Base-by-base conservation (phyloP, 1,140 invertebrate species). In the Trachymyrmex cornetzi region DNA sequence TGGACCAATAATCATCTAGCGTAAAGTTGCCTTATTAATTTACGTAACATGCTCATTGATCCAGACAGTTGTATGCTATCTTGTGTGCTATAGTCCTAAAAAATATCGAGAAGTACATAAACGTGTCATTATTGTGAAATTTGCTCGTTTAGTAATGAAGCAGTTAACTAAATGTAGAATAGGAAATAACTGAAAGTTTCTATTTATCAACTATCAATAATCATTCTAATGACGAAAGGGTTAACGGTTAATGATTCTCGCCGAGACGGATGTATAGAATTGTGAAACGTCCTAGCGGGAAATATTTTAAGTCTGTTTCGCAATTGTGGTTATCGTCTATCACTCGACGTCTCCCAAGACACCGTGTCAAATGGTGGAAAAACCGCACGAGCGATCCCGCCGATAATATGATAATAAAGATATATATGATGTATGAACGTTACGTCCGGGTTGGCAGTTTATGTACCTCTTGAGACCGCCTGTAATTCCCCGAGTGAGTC, bases 361-460 rank as follows among this genome's bases (percentile, higher is more conserved):
- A 14, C 16, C 34, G 53, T 59, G 50, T 67, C 24, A 38, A 69
- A 59, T 27, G 11, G 19, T 5, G 53, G 69, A 59, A 48, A 82
- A 82, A 74, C 48, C 24, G 24, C 80, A 27, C 34, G 61, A 9
- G 57, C 53, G 34, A 75, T 84, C 53, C 38, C 22, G 38, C 38
- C 30, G 55, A 74, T 82, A 44, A 57, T 59, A 74, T 16, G 67
- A 84, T 84, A 24, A 84, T 75, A 61, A 74, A 63, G 55, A 74
- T 61, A 74, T 38, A 24, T 74, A 61, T 82, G 80, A 74, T 48
- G 30, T 74, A 84, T 84, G 69, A 75, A 50, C 38, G 55, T 75
- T 84, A 84, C 57, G 69, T 84, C 80, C 80, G 80, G 69, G 69
- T 82, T 82, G 53, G 64, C 44, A 34, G 38, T 61, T 67, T 74